Base-by-base conservation (phyloP, 2,113 vertebrate genomes). In the Nerophis ophidion region DNA sequence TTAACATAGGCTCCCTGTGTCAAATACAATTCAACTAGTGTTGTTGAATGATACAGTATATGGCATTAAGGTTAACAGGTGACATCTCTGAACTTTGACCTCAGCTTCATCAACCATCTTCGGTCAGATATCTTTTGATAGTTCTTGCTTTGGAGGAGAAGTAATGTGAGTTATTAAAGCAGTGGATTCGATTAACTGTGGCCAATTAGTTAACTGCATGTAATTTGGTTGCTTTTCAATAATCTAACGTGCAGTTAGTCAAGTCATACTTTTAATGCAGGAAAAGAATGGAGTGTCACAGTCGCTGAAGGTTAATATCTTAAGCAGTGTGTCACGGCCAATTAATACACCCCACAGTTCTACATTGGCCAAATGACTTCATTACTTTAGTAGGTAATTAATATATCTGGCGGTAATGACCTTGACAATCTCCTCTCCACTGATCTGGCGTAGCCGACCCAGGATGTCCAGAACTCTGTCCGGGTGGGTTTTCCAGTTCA, bases 401-500 rank as follows among this genome's bases (percentile, higher is more conserved):
- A 63, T 58, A n/a, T 49, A 57, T 57, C 35, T 68, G 54, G 40
- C 40, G 48, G 44, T n/a, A 63, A 11, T 48, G 40, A 98, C 95
- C 93, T 97, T 97, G 74, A 98, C 93, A 55, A 97, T 94, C 79
- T 98, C 95, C 77, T 98, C 95, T 36, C 95, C 95, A 5, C 87
- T 95, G 84, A 97, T 94, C 40, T 96, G 94, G 14, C 94, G 92
- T 53, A 98, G 83, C 38, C 93, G 88, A 35, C 95, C 95, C 15
- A 98, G 88, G 80, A 97, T 93, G 75, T 97, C 95, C 91, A 95
- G 89, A 68, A 98, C 91, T 48, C 94, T 88, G 67, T 98, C 95
- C 12, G 95, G 94, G 73, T 97, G 95, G 67, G 93, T 93, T 65
- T 98, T 98, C 95, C 95, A 98, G 66, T 97, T 97, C 83, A 98